Evolutionary conservation across 1,140 invertebrate genomes (phyloP), one percentile per base, ranked within the genome.

Genomic region (Macrocentrus cingulum): DNA sequence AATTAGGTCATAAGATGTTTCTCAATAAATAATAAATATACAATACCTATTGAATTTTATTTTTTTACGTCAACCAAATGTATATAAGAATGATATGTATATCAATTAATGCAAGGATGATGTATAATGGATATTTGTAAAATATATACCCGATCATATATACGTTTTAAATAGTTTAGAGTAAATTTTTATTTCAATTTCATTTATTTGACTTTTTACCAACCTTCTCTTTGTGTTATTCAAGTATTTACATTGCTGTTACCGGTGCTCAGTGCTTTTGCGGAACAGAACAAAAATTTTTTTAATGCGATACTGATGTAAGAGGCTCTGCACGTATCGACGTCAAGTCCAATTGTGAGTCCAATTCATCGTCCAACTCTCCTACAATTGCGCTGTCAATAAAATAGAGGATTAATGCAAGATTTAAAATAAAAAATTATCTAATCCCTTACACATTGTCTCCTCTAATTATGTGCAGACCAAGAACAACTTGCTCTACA

Each of bases 381-480:
- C 94, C 94, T 60, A 97, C 89, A 50, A 97, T 87, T 22, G 92
- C 94, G 45, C 88, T 91, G 73, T 66, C 84, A 81, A 59, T 46
- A 66, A 62, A 61, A 56, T 60, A 55, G 60, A 68, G 52, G 32
- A 55, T 46, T 19, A 56, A 65, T 62, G 4, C 8, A 58, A 56
- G 58, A 65, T 52, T 42, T 36, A 34, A 41, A 50, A 54, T 22
- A 34, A 23, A 44, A 56, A 45, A 41, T 56, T 11, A 50, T 25
- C 42, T 56, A 25, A 48, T 53, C 60, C 55, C 73, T 85, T 83
- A 93, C 85, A 99, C 91, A 83, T 99, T 99, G 76, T 99, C 97
- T 52, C 97, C 97, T 70, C 97, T 83, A 56, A 99, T 96, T 37
- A 99, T 96, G 72, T 99, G 97, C 15, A 99, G 82, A 20, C 97